These are phyloP conservation scores for Drosophila yooni DNA, from an alignment of 2,888 invertebrate species.

Conservation along the genomic window DNA sequence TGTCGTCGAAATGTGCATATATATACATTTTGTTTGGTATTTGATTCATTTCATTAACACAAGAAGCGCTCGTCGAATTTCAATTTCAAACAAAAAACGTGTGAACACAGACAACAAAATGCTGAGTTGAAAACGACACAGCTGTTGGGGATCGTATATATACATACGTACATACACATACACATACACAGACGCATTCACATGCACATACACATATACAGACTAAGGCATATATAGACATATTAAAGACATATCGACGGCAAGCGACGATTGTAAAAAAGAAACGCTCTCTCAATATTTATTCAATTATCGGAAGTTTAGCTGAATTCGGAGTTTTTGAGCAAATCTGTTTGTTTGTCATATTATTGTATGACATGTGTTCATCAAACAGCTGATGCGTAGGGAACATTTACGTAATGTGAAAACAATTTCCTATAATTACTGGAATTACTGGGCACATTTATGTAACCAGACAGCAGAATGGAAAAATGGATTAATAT, in stretches of 20 bases:
- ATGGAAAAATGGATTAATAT: background rate
- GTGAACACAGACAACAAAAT: constrained; percentile 52
- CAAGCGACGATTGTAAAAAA: background rate
- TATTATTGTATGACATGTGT: background rate
- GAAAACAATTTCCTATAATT: background rate
- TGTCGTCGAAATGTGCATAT: constrained; percentile 32
- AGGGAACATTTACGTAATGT: background rate
- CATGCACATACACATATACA: background rate
- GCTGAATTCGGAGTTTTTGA: background rate
- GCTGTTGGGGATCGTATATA: constrained; percentile 1
- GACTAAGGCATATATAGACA: too few species aligned
- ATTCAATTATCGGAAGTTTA: background rate
- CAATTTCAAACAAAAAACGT: constrained; percentile 58
- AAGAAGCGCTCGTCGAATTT: constrained; percentile 55
- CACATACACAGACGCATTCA: background rate
- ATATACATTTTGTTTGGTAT: constrained; percentile 7
- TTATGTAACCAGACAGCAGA: background rate
- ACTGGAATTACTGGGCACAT: background rate
- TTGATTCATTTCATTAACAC: constrained; percentile 50
- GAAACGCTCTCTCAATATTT: constrained; percentile 9
- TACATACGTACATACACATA: background rate
- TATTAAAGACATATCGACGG: background rate
- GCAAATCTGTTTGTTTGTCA: background rate
- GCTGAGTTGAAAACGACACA: constrained; percentile 19
- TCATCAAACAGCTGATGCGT: background rate